Evolutionary conservation across 2,888 invertebrate genomes (phyloP).

Genomic region (Noctua comes): DNA sequence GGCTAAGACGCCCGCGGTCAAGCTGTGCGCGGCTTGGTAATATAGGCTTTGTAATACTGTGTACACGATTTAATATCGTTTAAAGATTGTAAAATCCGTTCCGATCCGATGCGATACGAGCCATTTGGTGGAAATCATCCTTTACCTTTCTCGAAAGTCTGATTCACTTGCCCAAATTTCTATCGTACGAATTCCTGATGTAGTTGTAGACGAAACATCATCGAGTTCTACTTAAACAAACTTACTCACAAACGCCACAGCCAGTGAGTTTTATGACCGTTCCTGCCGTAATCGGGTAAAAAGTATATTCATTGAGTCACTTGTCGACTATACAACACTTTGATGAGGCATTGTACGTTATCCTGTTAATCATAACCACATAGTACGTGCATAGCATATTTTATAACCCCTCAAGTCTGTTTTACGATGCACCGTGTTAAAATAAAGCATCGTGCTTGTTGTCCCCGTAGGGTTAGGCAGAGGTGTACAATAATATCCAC

Average conservation of each 20-base stretch:
- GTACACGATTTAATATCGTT: too few species aligned
- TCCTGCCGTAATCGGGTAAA: not conserved
- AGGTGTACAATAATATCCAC: not conserved
- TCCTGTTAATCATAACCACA: slow-evolving; percentile 11
- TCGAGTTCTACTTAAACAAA: slow-evolving; percentile 7
- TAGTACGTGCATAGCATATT: not conserved
- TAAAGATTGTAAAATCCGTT: too few species aligned
- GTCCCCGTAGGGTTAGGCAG: not conserved
- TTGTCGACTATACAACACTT: not conserved
- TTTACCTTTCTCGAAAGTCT: slow-evolving; percentile 3
- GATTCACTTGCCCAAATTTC: slow-evolving; percentile 7
- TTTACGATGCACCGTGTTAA: not conserved
- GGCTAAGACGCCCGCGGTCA: too few species aligned
- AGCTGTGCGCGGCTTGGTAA: too few species aligned
- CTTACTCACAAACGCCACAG: slow-evolving; percentile 12
- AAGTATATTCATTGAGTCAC: slow-evolving; percentile 26
- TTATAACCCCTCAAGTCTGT: not conserved
- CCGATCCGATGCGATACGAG: too few species aligned
- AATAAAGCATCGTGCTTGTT: not conserved
- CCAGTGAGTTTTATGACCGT: not conserved
- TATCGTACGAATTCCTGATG: not conserved
- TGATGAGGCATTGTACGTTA: slow-evolving; percentile 20
- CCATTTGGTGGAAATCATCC: too few species aligned
- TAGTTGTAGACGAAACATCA: not conserved
- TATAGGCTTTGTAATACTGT: too few species aligned